These are phyloP conservation scores for Chelonus formosanus DNA, from an alignment of 2,888 invertebrate species.

Conservation along the genomic window DNA sequence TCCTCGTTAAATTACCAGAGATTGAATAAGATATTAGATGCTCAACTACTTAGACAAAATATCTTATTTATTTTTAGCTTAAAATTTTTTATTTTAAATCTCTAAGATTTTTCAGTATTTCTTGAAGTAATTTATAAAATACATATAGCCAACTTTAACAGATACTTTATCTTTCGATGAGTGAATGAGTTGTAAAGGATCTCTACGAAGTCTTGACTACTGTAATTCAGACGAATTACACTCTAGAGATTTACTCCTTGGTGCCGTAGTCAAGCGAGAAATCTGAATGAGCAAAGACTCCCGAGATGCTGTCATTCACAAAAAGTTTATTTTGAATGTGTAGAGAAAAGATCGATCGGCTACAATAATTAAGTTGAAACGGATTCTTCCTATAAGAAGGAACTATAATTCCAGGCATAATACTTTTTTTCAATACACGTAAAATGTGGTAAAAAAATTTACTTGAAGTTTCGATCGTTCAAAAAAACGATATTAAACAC, in stretches of 20 bases:
- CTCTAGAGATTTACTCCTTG: conserved; percentile 45
- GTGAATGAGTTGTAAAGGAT: conserved; percentile 43
- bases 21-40: not conserved
- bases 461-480: too few relatives aligned
- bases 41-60: too few relatives aligned
- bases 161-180: conserved; percentile 54
- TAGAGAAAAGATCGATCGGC: conserved; percentile 11
- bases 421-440: too few relatives aligned
- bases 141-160: conserved; percentile 42
- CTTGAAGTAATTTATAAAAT: too few relatives aligned
- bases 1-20: conserved; percentile 1
- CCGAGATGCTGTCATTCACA: conserved; percentile 34
- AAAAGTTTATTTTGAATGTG: conserved; percentile 23
- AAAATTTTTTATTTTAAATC: too few relatives aligned
- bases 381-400: too few relatives aligned
- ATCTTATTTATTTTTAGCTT: too few relatives aligned
- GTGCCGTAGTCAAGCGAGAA: conserved; percentile 34
- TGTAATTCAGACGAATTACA: conserved; percentile 62
- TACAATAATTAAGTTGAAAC: too few relatives aligned
- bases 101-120: too few relatives aligned
- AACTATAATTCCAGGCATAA: too few relatives aligned
- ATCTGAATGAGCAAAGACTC: conserved; percentile 53
- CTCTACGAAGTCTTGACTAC: conserved; percentile 32
- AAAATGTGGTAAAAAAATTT: too few relatives aligned
- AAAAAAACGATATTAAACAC: too few relatives aligned